Base-by-base conservation (phyloP, 2,113 vertebrate species). In the Chamaea fasciata region DNA sequence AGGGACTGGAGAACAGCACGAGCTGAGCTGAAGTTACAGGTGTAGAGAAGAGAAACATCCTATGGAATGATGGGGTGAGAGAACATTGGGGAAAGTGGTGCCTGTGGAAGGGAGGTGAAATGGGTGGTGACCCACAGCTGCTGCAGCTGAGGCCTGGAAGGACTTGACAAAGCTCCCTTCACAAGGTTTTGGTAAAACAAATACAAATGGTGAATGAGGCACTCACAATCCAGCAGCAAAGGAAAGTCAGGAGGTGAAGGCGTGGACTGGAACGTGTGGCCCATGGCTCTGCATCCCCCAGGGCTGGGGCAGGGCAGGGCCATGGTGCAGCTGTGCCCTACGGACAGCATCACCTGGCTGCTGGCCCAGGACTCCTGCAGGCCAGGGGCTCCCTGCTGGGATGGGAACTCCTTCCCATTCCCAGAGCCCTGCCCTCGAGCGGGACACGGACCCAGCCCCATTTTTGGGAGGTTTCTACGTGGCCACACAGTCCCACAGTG, bases 361-460 rank as follows among this genome's bases (percentile, higher is more conserved):
- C 47, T 82, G 74, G 33, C 21, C 56, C 27, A 37, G 49, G 49
- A 2, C 23, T 55, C 60, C 49, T 86, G 77, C 50, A 41, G 70
- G 15, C n/a, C 64, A 23, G 30, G 37, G 44, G 73, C 8, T 14
- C 22, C 21, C 59, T 57, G 63, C 16, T 39, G 67, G 27, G 35
- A 4, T 8, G 47, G 63, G 26, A 49, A 11, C 7, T 35, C 79
- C n/a, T 56, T 23, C 31, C 46, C 23, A 0, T 24, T 28, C 46
- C 76, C 57, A 28, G 16, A 64, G 1, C 56, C 46, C 57, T 47
- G 67, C 44, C 69, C 57, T 68, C 0, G 0, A 11, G n/a, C 47
- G 39, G 19, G 5, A 15, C 7, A 3, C 2, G 0, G 5, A 62
- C 19, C n/a, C 46, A 39, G 70, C 27, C 22, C 6, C 2, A 0